A percentile compares a stretch with the other conserved stretches of the same genome.
phyloP scores from a whole-genome alignment of 2,888 invertebrate species.

The Trachelus troglodyta region DNA sequence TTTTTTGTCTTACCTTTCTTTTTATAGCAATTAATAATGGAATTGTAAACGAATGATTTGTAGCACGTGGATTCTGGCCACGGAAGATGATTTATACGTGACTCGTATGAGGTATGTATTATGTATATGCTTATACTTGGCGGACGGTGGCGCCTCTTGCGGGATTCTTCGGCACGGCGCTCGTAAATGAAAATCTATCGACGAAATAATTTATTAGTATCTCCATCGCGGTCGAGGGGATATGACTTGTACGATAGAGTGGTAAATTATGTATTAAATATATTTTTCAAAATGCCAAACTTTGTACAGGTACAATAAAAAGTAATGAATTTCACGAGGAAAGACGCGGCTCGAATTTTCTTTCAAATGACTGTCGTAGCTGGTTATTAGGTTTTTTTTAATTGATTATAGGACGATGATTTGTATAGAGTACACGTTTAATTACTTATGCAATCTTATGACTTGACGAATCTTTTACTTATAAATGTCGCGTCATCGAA shows the following conservation, averaged over 20 bases:
- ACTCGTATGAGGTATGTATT: not conserved
- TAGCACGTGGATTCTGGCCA: too few species aligned
- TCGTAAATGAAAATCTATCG: not conserved
- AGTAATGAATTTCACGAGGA: not conserved
- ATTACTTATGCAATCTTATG: not conserved
- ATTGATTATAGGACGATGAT: not conserved
- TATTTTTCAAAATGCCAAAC: not conserved
- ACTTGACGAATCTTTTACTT: not conserved
- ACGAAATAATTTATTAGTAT: not conserved
- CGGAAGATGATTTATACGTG: too few species aligned
- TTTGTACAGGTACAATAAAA: too few species aligned
- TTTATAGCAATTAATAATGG: not conserved
- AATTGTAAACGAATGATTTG: not conserved
- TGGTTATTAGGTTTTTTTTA: not conserved
- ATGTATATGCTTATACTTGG: not conserved
- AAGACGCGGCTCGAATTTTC: not conserved
- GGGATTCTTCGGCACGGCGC: not conserved
- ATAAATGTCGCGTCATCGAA: not conserved
- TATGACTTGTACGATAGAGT: not conserved
- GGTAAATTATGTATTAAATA: not conserved
- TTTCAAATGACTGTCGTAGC: not conserved
- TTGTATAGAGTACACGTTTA: not conserved
- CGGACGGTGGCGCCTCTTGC: not conserved
- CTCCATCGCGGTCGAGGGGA: too few species aligned
- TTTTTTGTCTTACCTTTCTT: not conserved